Percentiles rank a stretch among this genome's conserved stretches.
These are phyloP conservation scores for Xyrauchen texanus DNA, from an alignment of 2,113 vertebrate species.

Conservation along the genomic window DNA sequence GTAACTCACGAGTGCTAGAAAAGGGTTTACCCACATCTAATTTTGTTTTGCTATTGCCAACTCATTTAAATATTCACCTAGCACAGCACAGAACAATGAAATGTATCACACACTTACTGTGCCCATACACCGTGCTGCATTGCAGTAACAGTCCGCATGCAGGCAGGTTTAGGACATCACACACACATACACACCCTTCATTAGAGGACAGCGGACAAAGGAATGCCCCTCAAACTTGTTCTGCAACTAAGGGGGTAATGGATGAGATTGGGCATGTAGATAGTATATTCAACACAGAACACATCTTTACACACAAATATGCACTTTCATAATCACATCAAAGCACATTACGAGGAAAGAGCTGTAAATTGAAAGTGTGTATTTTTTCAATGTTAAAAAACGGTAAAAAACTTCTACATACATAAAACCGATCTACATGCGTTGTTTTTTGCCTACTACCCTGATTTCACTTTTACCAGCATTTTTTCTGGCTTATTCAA, in stretches of 20 bases:
- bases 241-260: constrained; percentile 23
- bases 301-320: constrained; percentile 34
- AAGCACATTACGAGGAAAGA: neutral
- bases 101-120: constrained; percentile 13
- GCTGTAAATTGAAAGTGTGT: neutral
- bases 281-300: constrained; percentile 25
- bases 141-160: constrained; percentile 41
- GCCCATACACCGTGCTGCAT: constrained; percentile 41
- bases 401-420: no score
- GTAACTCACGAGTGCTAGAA: constrained; percentile 18
- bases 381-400: no score
- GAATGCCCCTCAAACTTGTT: constrained; percentile 40
- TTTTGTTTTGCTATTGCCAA: constrained; percentile 10
- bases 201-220: constrained; percentile 33
- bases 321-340: constrained; percentile 32
- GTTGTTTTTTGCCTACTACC: no score
- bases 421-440: no score
- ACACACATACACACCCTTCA: constrained; percentile 27
- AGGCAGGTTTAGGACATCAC: constrained; percentile 25
- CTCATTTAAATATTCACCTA: neutral
- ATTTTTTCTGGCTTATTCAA: no score
- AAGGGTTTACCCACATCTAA: neutral
- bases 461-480: no score
- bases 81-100: constrained; percentile 11
- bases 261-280: constrained; percentile 31